Conservation (phyloP, 2,113 vertebrate genomes). For the Rhipidura dahli region DNA sequence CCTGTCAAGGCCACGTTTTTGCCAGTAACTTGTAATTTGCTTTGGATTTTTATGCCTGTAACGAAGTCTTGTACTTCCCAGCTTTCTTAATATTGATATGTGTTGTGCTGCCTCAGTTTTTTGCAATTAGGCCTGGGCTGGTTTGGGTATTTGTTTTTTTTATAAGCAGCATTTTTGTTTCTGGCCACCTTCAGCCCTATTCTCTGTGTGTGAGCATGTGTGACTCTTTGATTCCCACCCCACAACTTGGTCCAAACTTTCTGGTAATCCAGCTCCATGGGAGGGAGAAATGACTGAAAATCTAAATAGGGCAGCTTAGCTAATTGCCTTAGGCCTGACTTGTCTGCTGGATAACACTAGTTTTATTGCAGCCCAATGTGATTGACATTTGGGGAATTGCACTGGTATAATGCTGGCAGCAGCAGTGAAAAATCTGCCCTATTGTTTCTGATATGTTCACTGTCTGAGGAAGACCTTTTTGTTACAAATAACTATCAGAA, state of each 20-base stretch:
- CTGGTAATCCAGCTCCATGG: not conserved
- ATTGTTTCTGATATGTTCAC: not conserved
- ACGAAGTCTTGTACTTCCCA: not conserved
- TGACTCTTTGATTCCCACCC: not conserved
- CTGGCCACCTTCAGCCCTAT: not conserved
- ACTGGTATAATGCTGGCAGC: not conserved
- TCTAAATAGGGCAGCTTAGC: not conserved
- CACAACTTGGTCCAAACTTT: not conserved
- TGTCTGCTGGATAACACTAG: not conserved
- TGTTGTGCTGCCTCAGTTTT: not conserved
- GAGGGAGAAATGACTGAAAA: not conserved
- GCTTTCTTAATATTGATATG: not conserved
- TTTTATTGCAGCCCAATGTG: not conserved
- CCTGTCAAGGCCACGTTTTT: not conserved
- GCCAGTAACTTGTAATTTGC: not conserved
- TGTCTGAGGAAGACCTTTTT: not conserved
- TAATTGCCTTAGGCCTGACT: slow-evolving; percentile 13
- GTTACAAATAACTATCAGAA: not conserved
- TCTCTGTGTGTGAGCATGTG: not conserved
- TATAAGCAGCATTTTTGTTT: not conserved
- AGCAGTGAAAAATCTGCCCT: not conserved
- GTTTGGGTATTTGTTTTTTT: not conserved
- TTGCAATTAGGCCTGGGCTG: not conserved
- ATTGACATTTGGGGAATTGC: not conserved
- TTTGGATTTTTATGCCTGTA: not conserved